phyloP scores from a whole-genome alignment of 2,797 vertebrate genomes.

The Rhincodon typus region DNA sequence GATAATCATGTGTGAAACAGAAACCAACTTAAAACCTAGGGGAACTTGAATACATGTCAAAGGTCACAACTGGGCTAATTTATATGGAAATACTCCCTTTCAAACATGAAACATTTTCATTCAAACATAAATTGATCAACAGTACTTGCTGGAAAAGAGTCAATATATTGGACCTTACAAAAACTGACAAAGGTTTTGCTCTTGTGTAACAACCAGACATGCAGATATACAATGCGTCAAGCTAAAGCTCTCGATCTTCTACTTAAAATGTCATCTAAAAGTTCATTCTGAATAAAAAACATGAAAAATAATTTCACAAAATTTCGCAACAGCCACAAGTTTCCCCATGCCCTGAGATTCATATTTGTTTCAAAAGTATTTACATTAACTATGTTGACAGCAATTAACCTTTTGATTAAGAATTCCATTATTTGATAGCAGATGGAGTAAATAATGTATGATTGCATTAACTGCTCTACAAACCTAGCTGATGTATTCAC shows the following conservation, averaged over 20 bases:
- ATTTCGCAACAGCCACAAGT: background rate
- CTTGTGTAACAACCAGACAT: slow-evolving; percentile 10
- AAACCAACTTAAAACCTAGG: no score
- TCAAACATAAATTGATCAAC: slow-evolving; percentile 4
- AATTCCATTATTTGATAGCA: slow-evolving; percentile 3
- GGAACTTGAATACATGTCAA: background rate
- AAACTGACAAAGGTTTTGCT: background rate
- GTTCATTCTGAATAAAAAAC: background rate
- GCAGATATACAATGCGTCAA: background rate
- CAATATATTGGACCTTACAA: background rate
- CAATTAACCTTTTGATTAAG: background rate
- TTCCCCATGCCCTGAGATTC: background rate
- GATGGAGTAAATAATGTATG: background rate
- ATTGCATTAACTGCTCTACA: background rate
- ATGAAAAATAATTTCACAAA: background rate
- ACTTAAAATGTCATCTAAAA: background rate
- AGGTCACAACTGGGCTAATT: slow-evolving; percentile 15
- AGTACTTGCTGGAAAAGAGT: background rate
- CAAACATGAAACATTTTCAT: background rate
- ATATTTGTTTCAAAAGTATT: background rate
- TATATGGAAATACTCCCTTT: background rate
- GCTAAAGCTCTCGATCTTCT: background rate
- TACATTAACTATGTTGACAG: background rate
- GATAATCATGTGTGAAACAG: no score
- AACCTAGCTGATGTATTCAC: background rate